Evolutionary conservation across 2,888 invertebrate species (phyloP).

Genomic region (Druceiella hillmani): DNA sequence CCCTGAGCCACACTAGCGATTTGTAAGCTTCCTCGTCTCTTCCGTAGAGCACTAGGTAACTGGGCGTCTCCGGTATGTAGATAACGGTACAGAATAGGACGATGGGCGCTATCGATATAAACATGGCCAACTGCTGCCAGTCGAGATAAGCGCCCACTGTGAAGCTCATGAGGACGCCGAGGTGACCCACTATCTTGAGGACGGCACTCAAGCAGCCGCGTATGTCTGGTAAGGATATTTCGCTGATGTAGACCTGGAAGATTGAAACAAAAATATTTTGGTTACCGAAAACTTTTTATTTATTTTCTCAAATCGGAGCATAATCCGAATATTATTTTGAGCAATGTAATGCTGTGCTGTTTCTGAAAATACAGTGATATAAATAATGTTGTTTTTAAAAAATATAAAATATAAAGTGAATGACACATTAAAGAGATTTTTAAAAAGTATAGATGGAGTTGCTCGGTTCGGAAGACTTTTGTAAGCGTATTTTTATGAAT

Average conservation of each 20-base stretch:
- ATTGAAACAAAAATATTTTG: constrained; percentile 11
- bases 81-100: constrained; percentile 70
- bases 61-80: constrained; percentile 85
- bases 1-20: constrained; percentile 77
- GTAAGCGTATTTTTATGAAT: too few species aligned
- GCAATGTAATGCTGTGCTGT: too few species aligned
- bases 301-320: too few species aligned
- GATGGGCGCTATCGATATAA: constrained; percentile 73
- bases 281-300: too few species aligned
- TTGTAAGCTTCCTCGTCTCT: constrained; percentile 59
- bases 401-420: too few species aligned
- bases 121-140: constrained; percentile 79
- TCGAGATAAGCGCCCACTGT: constrained; percentile 76
- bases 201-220: constrained; percentile 83
- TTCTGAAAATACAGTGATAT: too few species aligned
- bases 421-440: too few species aligned
- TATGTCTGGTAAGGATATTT: constrained; percentile 82
- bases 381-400: too few species aligned
- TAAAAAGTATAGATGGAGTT: too few species aligned
- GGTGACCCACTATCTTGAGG: constrained; percentile 78
- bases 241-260: constrained; percentile 80
- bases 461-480: too few species aligned
- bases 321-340: too few species aligned
- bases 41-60: constrained; percentile 72
- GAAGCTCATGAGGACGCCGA: constrained; percentile 80